Base-by-base conservation (phyloP, 2,888 invertebrate species). In the Plutella xylostella region DNA sequence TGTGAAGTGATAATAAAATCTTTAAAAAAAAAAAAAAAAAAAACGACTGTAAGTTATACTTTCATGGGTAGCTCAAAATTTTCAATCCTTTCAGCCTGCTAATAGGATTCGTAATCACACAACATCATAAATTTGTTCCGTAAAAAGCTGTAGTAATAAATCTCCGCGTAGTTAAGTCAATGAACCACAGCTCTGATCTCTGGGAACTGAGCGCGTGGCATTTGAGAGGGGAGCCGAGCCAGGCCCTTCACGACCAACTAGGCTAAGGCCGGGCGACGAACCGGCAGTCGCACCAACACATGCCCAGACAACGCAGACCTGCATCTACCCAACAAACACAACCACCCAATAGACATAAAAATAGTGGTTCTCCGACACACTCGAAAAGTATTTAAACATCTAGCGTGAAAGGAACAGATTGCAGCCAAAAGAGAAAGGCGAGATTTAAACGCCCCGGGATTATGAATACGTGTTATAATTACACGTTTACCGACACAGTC, bases 221-320 rank as follows among this genome's bases (percentile, higher is more conserved):
- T 63, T 63, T n/a, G n/a, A 58, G 63, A 57, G 65, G 58, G 65
- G 61, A 58, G 56, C 52, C 46, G 22, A n/a, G 38, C 35, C 41
- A 62, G 68, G 73, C 79, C 74, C 78, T 78, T 77, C 79, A 71
- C 74, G 68, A 69, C 31, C 66, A 78, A 73, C 63, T 80, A 63
- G 80, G 82, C 78, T 79, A 82, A 82, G 82, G 82, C 75, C 79
- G 82, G 72, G 57, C 77, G 60, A 66, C 70, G 78, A 82, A 72
- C 80, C 64, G 55, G 53, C 12, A 39, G 22, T n/a, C n/a, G n/a
- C n/a, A 39, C 39, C 39, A 25, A 11, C 9, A n/a, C n/a, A 17
- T 3, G 15, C 18, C n/a, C n/a, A n/a, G n/a, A n/a, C n/a, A n/a
- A n/a, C n/a, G n/a, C n/a, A n/a, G n/a, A n/a, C 33, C 30, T 50